These are phyloP conservation scores for Sminthurinus signatus DNA, from an alignment of 1,140 invertebrate genomes.

Conservation along the genomic window DNA sequence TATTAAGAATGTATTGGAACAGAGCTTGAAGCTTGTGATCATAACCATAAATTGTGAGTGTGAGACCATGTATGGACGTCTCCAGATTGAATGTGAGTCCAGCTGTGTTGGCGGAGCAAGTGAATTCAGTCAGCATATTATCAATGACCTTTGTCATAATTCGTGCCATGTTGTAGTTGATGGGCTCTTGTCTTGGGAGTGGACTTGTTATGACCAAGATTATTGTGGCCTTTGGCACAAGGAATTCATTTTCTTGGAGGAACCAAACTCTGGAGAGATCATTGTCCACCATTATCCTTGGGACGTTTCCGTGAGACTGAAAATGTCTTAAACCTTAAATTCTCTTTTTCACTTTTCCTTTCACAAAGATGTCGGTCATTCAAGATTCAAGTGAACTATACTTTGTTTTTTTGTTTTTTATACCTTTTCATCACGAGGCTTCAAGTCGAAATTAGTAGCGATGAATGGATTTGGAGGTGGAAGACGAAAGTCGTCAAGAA, in stretches of 20 bases:
- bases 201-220: slow-evolving; percentile 78
- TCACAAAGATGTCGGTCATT: no score
- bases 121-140: slow-evolving; percentile 84
- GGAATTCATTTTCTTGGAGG: slow-evolving; percentile 87
- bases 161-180: slow-evolving; percentile 70
- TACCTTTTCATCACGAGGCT: slow-evolving; percentile 53
- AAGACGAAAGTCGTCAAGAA: slow-evolving; percentile 61
- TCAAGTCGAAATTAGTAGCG: slow-evolving; percentile 73
- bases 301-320: slow-evolving; percentile 54
- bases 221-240: slow-evolving; percentile 77
- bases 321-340: no score
- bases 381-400: no score
- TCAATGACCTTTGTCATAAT: slow-evolving; percentile 75
- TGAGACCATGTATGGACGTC: slow-evolving; percentile 22
- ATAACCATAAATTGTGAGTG: slow-evolving; percentile 72
- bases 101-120: slow-evolving; percentile 83
- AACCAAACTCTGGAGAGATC: slow-evolving; percentile 78
- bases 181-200: slow-evolving; percentile 74
- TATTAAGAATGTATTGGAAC: slow-evolving; percentile 78
- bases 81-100: slow-evolving; percentile 53
- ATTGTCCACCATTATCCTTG: slow-evolving; percentile 69
- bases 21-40: slow-evolving; percentile 83
- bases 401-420: no score
- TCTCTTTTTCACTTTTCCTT: no score
- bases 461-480: slow-evolving; percentile 88